These are phyloP conservation scores for Agapetus fuscipes DNA, from an alignment of 2,888 invertebrate species.

Conservation along the genomic window DNA sequence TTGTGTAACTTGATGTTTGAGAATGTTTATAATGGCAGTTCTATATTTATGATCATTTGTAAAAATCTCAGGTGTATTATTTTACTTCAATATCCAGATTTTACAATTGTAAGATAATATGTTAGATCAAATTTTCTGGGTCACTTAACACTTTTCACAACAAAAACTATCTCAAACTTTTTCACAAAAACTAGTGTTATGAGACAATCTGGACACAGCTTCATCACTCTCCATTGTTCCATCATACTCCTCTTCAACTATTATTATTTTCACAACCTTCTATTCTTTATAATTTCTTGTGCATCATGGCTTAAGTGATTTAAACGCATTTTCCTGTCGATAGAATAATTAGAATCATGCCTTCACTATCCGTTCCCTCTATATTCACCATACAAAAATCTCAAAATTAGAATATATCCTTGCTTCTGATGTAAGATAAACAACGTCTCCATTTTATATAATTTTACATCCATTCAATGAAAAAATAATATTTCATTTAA, in stretches of 20 bases:
- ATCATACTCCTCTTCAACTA: constrained; percentile 16
- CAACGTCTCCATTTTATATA: too few relatives aligned
- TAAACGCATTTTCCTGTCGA: constrained; percentile 15
- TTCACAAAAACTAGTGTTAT: constrained; percentile 16
- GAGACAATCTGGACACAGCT: constrained; percentile 15
- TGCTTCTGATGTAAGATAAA: constrained; percentile 16
- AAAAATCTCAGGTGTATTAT: too few relatives aligned
- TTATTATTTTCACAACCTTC: constrained; percentile 8
- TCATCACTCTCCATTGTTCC: constrained; percentile 14
- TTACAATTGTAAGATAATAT: too few relatives aligned
- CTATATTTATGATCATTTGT: too few relatives aligned
- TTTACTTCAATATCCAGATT: too few relatives aligned
- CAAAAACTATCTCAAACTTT: constrained; percentile 2
- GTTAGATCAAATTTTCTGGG: too few relatives aligned
- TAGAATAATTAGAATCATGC: constrained; percentile 9
- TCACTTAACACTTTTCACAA: background rate
- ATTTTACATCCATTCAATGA: too few relatives aligned
- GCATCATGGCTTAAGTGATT: constrained; percentile 22
- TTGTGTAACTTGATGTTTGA: too few relatives aligned
- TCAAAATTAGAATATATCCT: constrained; percentile 9
- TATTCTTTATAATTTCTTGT: constrained; percentile 8
- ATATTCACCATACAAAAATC: background rate
- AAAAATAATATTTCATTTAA: too few relatives aligned
- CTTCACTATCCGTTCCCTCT: background rate
- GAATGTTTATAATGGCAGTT: too few relatives aligned